These are phyloP conservation scores for Drosophila atroscutellata DNA, from an alignment of 2,888 invertebrate genomes.

Conservation along the genomic window DNA sequence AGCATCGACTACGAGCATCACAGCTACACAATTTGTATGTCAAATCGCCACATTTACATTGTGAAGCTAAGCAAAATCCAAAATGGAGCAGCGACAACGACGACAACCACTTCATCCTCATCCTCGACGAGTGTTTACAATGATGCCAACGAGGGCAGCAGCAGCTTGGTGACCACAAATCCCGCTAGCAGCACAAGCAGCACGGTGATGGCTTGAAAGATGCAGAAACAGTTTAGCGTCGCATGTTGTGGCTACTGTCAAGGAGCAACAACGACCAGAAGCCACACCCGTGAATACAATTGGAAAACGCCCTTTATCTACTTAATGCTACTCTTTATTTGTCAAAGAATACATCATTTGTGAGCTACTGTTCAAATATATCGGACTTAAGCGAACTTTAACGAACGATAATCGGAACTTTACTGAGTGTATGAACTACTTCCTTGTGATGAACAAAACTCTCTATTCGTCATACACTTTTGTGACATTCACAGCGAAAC, in stretches of 20 bases:
- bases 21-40: constrained; percentile 93
- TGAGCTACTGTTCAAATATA: constrained; percentile 94
- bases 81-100: constrained; percentile 52
- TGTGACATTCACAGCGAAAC: neutral
- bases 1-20: constrained; percentile 94
- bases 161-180: constrained; percentile 30
- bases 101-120: constrained; percentile 52
- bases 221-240: constrained; percentile 48
- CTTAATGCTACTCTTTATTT: constrained; percentile 83
- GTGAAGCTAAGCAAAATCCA: constrained; percentile 86
- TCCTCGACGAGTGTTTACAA: constrained; percentile 70
- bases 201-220: constrained; percentile 82
- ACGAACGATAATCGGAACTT: neutral
- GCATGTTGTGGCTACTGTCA: constrained; percentile 65
- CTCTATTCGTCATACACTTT: neutral
- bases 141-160: constrained; percentile 59
- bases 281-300: constrained; percentile 69
- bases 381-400: neutral
- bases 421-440: neutral
- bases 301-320: constrained; percentile 83
- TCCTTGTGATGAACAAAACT: neutral
- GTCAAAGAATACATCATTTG: constrained; percentile 95
- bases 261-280: constrained; percentile 19
- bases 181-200: constrained; percentile 49
- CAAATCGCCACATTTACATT: constrained; percentile 94